Base-by-base conservation (phyloP, 2,113 vertebrate species). In the Callionymus lyra region DNA sequence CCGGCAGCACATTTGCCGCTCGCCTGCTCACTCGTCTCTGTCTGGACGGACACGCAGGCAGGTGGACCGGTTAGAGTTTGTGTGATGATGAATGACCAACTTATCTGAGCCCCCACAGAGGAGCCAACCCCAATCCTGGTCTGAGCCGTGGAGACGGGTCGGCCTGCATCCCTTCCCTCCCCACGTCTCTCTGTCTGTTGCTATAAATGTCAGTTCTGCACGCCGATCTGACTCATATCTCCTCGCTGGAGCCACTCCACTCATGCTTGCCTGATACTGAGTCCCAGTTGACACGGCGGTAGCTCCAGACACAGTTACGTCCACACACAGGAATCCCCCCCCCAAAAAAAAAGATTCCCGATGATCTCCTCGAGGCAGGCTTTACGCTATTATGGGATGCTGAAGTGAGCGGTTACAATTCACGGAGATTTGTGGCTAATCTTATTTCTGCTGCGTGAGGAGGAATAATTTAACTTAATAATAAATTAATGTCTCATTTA, bases 251-350 rank as follows among this genome's bases (percentile, higher is more conserved):
- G 50, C 47, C 45, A 31, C 51, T 44, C 50, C 50, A 45, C 49
- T 58, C 47, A 42, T 56, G n/a, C n/a, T n/a, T n/a, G n/a, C n/a
- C n/a, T n/a, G n/a, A n/a, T n/a, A n/a, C n/a, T n/a, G 60, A 63
- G 31, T 17, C 44, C 52, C 14, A 13, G 31, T 44, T 51, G 55
- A 61, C 43, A 64, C 41, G n/a, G 41, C 44, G 47, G 56, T 62
- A 44, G 35, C 53, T 62, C 44, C 27, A 27, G 62, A 46, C 41
- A 47, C 2, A 12, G 11, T 57, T 57, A 49, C 18, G 31, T 57
- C 61, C 62, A 71, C 41, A 50, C 54, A 44, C 46, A 62, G 58
- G 56, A 63, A 64, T 71, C 52, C 56, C 61, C 56, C n/a, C n/a
- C n/a, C n/a, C n/a, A n/a, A 38, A 16, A 50, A 50, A 41, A 62